Conservation (phyloP, 2,113 vertebrate species). For the Oceanodroma tethys region DNA sequence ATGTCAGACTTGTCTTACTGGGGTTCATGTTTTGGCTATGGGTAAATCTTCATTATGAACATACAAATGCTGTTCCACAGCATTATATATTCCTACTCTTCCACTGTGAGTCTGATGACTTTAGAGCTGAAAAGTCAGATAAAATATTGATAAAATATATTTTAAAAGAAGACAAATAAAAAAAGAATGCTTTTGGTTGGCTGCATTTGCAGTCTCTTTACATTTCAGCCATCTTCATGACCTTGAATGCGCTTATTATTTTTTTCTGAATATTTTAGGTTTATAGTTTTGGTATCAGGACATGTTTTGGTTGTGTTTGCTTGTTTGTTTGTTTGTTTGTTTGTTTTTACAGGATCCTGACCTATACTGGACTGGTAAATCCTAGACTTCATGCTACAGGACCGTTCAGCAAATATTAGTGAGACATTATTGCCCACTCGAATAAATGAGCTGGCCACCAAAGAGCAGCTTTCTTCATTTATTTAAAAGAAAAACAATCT, state of each 20-base stretch:
- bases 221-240: not conserved
- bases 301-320: not conserved
- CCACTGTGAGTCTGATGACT: not conserved
- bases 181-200: not conserved
- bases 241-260: not conserved
- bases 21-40: not conserved
- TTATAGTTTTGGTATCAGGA: not conserved
- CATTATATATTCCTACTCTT: not conserved
- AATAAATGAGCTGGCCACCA: not conserved
- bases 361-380: not conserved
- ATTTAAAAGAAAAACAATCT: not conserved
- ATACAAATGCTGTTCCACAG: not conserved
- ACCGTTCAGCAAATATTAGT: not conserved
- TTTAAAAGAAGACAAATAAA: not conserved
- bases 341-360: not conserved
- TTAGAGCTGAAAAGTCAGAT: not conserved
- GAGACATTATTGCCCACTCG: not conserved
- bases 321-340: not conserved
- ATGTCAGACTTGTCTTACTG: not conserved
- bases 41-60: not conserved
- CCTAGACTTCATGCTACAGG: not conserved
- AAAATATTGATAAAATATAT: not conserved
- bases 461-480: not conserved
- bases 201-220: not conserved
- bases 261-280: not conserved